A percentile compares a stretch with the other conserved stretches of the same genome.
These are phyloP conservation scores for Phenganax stokvisi DNA, from an alignment of 92 coral and sea anemone species.

Conservation along the genomic window DNA sequence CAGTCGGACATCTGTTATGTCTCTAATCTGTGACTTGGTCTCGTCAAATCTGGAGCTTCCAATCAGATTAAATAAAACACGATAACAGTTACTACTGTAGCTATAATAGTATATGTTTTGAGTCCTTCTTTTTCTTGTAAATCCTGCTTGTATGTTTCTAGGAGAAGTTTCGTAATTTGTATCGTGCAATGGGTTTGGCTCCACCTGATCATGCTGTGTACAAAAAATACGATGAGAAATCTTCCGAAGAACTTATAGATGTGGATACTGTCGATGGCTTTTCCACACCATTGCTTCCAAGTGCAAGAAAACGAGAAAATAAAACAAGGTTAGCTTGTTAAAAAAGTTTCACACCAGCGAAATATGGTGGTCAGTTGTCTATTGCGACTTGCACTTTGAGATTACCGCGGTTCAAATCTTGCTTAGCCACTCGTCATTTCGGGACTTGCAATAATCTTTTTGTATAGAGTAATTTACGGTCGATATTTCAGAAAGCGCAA, in stretches of 20 bases:
- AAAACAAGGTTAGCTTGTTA: conserved; percentile 55
- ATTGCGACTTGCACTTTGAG: not conserved
- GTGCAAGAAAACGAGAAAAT: conserved; percentile 54
- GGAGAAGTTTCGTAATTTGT: conserved; percentile 83
- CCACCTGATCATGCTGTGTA: conserved; percentile 52
- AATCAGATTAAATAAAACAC: too few relatives aligned
- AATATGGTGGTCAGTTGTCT: not conserved
- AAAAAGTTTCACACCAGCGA: too few relatives aligned
- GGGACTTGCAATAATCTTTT: too few relatives aligned
- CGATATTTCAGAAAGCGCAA: conserved; percentile 48
- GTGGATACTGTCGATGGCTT: conserved; percentile 85
- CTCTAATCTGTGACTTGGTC: too few relatives aligned
- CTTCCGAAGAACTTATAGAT: conserved; percentile 91
- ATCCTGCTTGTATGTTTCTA: not conserved
- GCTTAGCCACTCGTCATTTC: too few relatives aligned
- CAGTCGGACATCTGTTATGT: too few relatives aligned
- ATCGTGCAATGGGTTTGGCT: conserved; percentile 78
- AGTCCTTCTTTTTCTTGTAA: not conserved
- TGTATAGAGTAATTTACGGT: not conserved
- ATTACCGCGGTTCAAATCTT: too few relatives aligned
- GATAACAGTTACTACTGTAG: too few relatives aligned
- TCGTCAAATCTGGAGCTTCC: too few relatives aligned
- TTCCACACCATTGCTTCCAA: conserved; percentile 43
- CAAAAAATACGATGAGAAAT: conserved; percentile 46
- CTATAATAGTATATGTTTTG: too few relatives aligned